Conservation (phyloP, 2,888 invertebrate species). For the Platycheirus albimanus region DNA sequence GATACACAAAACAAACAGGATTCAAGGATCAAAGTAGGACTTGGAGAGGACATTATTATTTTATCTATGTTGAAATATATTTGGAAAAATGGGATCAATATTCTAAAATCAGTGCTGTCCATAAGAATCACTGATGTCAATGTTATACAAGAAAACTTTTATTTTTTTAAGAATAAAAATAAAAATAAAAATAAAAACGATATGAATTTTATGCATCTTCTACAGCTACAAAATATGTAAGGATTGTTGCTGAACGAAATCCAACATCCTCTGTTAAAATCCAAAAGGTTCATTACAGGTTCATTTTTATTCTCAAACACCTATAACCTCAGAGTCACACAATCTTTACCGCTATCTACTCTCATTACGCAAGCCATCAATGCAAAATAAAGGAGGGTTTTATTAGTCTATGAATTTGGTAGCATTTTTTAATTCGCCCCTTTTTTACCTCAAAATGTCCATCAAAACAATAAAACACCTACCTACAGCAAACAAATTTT, state of each 20-base stretch:
- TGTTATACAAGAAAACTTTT: too few relatives aligned
- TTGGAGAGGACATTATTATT: too few relatives aligned
- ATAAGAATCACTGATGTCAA: too few relatives aligned
- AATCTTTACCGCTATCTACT: constrained; percentile 7
- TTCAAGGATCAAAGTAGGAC: too few relatives aligned
- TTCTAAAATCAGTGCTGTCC: too few relatives aligned
- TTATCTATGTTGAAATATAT: too few relatives aligned
- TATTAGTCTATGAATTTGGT: constrained; percentile 17
- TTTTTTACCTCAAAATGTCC: constrained; percentile 27
- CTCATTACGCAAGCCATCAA: constrained; percentile 23
- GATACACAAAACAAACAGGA: too few relatives aligned
- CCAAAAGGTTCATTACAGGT: not conserved
- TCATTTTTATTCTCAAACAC: constrained; percentile 13
- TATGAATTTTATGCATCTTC: too few relatives aligned
- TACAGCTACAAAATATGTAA: too few relatives aligned
- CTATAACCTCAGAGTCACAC: not conserved
- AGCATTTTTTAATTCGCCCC: constrained; percentile 32
- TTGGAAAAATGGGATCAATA: too few relatives aligned
- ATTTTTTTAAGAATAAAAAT: constrained; percentile 12
- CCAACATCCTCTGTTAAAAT: not conserved
- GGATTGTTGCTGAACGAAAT: not conserved
- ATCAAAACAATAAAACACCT: constrained; percentile 34
- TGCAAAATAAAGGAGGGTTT: constrained; percentile 36
- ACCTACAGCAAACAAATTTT: constrained; percentile 6
- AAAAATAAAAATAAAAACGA: too few relatives aligned